A percentile compares a stretch with the other conserved stretches of the same genome.
Evolutionary conservation across 2,888 invertebrate genomes (phyloP).

Genomic region (Brassicogethes aeneus): DNA sequence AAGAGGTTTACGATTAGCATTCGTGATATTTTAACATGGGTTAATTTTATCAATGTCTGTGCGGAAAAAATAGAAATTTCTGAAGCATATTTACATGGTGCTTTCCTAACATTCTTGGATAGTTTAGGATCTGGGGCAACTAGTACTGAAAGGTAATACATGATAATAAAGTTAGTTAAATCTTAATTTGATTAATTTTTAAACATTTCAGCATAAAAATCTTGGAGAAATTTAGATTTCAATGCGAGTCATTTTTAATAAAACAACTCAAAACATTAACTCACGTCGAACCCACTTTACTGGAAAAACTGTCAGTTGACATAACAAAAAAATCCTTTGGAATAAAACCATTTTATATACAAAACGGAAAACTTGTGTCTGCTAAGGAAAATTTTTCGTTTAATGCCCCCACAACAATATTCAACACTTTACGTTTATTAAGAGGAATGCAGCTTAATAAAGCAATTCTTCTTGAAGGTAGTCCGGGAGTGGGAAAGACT

Average conservation of each 20-base stretch:
- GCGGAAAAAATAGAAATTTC: slow-evolving; percentile 40
- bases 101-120: slow-evolving; percentile 84
- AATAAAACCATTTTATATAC: slow-evolving; percentile 68
- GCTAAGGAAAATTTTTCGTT: slow-evolving; percentile 54
- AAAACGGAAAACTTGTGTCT: slow-evolving; percentile 40
- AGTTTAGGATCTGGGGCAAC: slow-evolving; percentile 80
- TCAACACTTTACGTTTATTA: slow-evolving; percentile 76
- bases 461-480: slow-evolving; percentile 91
- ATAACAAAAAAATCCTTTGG: slow-evolving; percentile 49
- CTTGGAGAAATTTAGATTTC: slow-evolving; percentile 37
- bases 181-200: slow-evolving; percentile 7
- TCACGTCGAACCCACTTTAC: slow-evolving; percentile 11
- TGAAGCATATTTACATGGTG: slow-evolving; percentile 81
- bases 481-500: slow-evolving; percentile 98
- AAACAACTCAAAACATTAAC: slow-evolving; percentile 41
- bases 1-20: slow-evolving; percentile 73
- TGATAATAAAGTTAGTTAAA: slow-evolving; percentile 7
- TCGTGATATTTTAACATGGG: slow-evolving; percentile 89
- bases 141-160: slow-evolving; percentile 52
- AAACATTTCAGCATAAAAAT: slow-evolving; percentile 28
- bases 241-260: slow-evolving; percentile 50
- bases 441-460: slow-evolving; percentile 85
- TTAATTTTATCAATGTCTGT: slow-evolving; percentile 72
- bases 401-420: slow-evolving; percentile 66
- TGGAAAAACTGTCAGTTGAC: slow-evolving; percentile 28